A percentile compares a stretch with the other conserved stretches of the same genome.
These are phyloP conservation scores for Casuarius casuarius DNA, from an alignment of 2,113 vertebrate genomes.

Conservation along the genomic window DNA sequence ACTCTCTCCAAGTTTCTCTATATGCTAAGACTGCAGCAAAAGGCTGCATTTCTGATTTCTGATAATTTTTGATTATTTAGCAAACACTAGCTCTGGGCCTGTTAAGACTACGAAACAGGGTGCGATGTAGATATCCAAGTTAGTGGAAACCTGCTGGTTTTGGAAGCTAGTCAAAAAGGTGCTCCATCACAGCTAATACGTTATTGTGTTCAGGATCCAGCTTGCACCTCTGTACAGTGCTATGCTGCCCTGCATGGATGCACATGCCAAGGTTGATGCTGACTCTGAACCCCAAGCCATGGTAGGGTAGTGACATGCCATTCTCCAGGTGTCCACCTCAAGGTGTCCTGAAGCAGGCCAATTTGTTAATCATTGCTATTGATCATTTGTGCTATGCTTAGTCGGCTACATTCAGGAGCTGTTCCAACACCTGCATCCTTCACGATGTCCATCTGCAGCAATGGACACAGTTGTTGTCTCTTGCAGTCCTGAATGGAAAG, in stretches of 20 bases:
- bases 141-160: not conserved
- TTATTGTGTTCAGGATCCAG: not conserved
- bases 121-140: not conserved
- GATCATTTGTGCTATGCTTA: not conserved
- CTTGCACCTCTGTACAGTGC: not conserved
- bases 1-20: not conserved
- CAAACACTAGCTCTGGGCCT: not conserved
- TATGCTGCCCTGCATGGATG: not conserved
- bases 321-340: not conserved
- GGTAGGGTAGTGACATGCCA: not conserved
- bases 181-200: not conserved
- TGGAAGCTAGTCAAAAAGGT: not conserved
- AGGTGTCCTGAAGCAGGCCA: not conserved
- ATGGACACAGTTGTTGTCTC: not conserved
- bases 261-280: not conserved
- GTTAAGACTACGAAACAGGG: not conserved
- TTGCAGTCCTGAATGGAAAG: not conserved
- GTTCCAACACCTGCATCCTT: not conserved
- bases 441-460: not conserved
- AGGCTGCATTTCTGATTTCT: not conserved
- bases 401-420: not conserved
- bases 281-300: not conserved
- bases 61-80: not conserved
- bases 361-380: not conserved
- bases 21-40: not conserved